Conservation (phyloP, 23 tunicate species). For the Botrylloides violaceus region DNA sequence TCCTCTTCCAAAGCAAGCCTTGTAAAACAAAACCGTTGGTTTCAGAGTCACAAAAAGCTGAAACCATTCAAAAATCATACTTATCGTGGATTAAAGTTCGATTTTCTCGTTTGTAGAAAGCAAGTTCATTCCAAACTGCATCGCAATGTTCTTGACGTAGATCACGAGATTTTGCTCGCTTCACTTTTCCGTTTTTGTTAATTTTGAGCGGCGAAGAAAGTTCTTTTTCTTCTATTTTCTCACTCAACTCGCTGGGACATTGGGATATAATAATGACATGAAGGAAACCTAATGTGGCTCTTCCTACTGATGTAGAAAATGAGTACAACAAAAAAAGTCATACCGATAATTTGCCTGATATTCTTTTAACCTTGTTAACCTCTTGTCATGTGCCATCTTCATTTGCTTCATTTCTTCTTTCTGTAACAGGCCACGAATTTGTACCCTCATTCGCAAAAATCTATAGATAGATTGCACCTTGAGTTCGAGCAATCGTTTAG, state of each 20-base stretch:
- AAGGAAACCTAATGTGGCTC: no score
- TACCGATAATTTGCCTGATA: constrained; percentile 63
- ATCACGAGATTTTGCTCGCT: constrained; percentile 14
- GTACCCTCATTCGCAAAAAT: not conserved
- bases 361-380: constrained; percentile 48
- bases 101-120: constrained; percentile 58
- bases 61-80: no score
- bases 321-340: not conserved
- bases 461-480: constrained; percentile 31
- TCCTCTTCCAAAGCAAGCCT: constrained; percentile 58
- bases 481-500: constrained; percentile 56
- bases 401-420: constrained; percentile 68
- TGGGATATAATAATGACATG: no score
- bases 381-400: constrained; percentile 74
- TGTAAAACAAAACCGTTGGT: no score
- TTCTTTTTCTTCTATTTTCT: constrained; percentile 21
- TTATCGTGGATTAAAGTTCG: constrained; percentile 45
- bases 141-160: constrained; percentile 78
- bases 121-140: constrained; percentile 85
- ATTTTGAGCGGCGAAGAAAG: constrained; percentile 28
- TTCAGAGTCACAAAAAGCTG: no score
- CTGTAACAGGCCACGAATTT: not conserved
- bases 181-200: constrained; percentile 12
- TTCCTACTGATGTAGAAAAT: no score
- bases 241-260: constrained; percentile 26